phyloP scores from a whole-genome alignment of 2,113 vertebrate species.

The Malurus melanocephalus region DNA sequence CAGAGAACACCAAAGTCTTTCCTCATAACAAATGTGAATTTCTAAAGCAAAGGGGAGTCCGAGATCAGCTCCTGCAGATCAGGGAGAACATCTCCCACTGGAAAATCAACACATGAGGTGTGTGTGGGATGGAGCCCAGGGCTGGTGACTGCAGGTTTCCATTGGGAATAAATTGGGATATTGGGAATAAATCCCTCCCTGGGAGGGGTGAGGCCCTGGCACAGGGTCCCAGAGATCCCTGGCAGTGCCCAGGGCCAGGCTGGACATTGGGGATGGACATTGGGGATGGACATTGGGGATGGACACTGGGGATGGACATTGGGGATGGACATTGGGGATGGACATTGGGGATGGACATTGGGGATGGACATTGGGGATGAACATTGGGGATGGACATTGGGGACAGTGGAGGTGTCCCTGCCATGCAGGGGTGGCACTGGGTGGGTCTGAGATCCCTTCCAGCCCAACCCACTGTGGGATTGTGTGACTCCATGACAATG shows the following conservation, averaged over 20 bases:
- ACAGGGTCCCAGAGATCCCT: background rate
- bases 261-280: background rate
- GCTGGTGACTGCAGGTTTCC: background rate
- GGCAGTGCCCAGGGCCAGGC: background rate
- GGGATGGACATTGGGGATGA: background rate
- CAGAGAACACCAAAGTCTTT: rapidly evolving
- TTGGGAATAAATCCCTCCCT: rapidly evolving
- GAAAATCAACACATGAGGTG: rapidly evolving
- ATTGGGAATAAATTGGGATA: background rate
- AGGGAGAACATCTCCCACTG: rapidly evolving
- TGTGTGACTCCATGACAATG: background rate
- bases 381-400: background rate
- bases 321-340: background rate
- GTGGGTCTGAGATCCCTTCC: rapidly evolving
- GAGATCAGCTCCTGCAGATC: background rate
- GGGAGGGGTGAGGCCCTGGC: background rate
- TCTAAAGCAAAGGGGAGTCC: background rate
- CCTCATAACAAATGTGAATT: background rate
- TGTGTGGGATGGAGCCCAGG: background rate
- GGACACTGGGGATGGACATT: background rate
- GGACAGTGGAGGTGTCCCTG: background rate
- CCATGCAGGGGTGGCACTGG: background rate
- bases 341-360: background rate
- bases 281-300: background rate
- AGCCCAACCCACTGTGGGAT: rapidly evolving